Evolutionary conservation across 1,140 invertebrate species (phyloP).

Genomic region (Leptinotarsa undecemlineata): DNA sequence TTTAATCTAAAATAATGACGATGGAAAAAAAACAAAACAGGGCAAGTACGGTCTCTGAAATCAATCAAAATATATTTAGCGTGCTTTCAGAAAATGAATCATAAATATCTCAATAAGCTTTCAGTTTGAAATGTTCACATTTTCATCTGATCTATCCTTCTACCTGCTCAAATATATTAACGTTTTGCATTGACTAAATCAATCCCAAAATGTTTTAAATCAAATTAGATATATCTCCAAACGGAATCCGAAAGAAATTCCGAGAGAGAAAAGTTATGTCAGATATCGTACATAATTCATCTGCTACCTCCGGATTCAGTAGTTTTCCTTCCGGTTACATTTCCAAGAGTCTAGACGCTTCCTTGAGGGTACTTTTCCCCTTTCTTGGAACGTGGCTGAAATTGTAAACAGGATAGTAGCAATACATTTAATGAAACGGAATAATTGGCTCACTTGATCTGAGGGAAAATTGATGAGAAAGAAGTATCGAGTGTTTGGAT

Average conservation of each 20-base stretch:
- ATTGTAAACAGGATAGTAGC: constrained; percentile 32
- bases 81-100: too few species aligned
- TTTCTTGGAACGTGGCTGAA: constrained; percentile 35
- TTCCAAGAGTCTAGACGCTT: constrained; percentile 46
- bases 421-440: constrained; percentile 21
- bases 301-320: constrained; percentile 50
- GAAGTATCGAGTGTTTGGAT: neutral
- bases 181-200: neutral
- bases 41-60: too few species aligned
- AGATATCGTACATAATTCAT: constrained; percentile 54
- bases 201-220: neutral
- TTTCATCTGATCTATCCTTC: too few species aligned
- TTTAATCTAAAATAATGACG: too few species aligned
- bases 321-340: constrained; percentile 55
- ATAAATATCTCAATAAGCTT: too few species aligned
- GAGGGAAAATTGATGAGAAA: neutral
- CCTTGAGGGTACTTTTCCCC: constrained; percentile 32
- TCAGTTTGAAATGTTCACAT: too few species aligned
- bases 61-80: too few species aligned
- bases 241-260: constrained; percentile 3
- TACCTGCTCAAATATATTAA: too few species aligned
- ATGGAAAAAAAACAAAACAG: too few species aligned
- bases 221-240: constrained; percentile 21
- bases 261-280: constrained; percentile 23
- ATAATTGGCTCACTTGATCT: constrained; percentile 7